These are phyloP conservation scores for Anguilla megastoma DNA, from an alignment of 2,797 vertebrate species.

Conservation along the genomic window DNA sequence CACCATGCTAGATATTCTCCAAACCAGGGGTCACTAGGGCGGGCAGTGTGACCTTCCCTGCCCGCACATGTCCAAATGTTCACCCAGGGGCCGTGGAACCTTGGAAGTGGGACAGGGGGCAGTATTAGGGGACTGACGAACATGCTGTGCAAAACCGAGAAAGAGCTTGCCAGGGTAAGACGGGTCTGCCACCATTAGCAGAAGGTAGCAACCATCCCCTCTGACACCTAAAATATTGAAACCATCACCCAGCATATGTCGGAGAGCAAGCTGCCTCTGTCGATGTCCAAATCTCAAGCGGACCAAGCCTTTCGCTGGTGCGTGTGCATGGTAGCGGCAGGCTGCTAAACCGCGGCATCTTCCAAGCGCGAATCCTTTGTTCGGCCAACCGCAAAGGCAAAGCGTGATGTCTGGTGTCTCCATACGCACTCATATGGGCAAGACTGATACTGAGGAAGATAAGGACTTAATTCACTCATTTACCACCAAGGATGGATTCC, in stretches of 20 bases:
- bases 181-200: conserved; percentile 14
- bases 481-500: not conserved
- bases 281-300: not conserved
- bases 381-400: conserved; percentile 23
- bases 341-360: conserved; percentile 8
- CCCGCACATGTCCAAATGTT: not conserved
- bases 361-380: not conserved
- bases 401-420: conserved; percentile 2
- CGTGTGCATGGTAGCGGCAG: not conserved
- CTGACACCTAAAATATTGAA: conserved; percentile 23
- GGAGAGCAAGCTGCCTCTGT: not conserved
- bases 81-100: not conserved
- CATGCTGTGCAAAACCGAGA: not conserved
- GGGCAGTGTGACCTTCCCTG: not conserved
- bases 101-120: not conserved
- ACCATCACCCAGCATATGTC: conserved; percentile 32
- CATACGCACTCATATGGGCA: not conserved
- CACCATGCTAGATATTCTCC: not conserved
- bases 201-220: conserved; percentile 25
- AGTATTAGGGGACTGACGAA: not conserved
- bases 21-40: not conserved
- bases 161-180: not conserved
- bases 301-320: not conserved
- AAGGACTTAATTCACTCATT: not conserved
- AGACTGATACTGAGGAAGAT: not conserved